A percentile compares a stretch with the other conserved stretches of the same genome.
Conservation (phyloP, 2,113 vertebrate species). For the Uria aalge region DNA sequence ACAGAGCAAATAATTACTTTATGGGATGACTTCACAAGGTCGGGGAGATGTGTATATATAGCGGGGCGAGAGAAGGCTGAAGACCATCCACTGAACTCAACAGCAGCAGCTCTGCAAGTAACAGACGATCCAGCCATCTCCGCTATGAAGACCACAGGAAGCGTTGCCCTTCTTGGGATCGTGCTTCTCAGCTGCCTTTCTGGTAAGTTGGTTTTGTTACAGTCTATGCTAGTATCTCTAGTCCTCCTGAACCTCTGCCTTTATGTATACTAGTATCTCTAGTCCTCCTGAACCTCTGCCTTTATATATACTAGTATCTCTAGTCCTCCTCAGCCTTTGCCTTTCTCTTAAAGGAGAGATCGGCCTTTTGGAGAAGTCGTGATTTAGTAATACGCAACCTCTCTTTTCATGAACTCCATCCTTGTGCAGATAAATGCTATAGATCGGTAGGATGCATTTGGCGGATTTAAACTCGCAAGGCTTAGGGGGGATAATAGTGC, state of each 20-base stretch:
- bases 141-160: neutral
- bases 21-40: slow-evolving; percentile 12
- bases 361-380: neutral
- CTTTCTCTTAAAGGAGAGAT: neutral
- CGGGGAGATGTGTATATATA: neutral
- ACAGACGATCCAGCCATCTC: neutral
- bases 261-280: neutral
- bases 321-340: neutral
- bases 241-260: neutral
- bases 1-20: slow-evolving; percentile 55
- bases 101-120: neutral
- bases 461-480: neutral
- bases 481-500: neutral
- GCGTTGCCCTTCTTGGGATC: slow-evolving; percentile 29
- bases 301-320: neutral
- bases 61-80: neutral
- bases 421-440: neutral
- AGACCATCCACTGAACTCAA: neutral
- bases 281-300: neutral
- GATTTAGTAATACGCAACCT: neutral
- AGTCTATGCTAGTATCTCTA: neutral
- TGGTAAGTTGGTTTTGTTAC: neutral
- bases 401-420: neutral
- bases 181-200: slow-evolving; percentile 19
- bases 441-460: neutral